Percentiles rank a stretch among this genome's conserved stretches.
These are phyloP conservation scores for Globicephala melas DNA, from an alignment of 2,113 vertebrate species.

Conservation along the genomic window DNA sequence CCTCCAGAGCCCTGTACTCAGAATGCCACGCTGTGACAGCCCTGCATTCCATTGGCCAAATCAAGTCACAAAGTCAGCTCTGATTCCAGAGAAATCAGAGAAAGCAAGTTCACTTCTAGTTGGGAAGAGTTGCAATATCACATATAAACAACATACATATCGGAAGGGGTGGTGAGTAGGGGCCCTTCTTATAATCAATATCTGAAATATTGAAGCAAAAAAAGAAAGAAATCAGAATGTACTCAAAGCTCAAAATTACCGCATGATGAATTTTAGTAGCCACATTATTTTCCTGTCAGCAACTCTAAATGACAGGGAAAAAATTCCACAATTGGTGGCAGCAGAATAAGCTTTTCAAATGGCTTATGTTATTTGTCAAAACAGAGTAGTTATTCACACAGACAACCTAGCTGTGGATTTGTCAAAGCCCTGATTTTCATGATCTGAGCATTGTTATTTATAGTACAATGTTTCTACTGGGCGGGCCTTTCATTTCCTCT, in stretches of 20 bases:
- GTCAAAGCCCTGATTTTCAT: neutral
- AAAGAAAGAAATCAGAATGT: neutral
- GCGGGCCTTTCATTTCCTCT: neutral
- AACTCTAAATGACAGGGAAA: neutral
- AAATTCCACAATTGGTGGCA: neutral
- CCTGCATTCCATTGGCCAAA: neutral
- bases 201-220: neutral
- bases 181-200: neutral
- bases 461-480: neutral
- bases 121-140: neutral
- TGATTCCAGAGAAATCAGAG: neutral
- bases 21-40: rapidly evolving
- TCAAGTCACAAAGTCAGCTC: neutral
- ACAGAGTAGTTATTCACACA: neutral
- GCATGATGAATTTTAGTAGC: neutral
- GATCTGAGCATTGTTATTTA: neutral
- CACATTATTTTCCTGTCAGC: neutral
- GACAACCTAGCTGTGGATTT: neutral
- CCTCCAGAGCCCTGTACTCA: neutral
- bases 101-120: neutral
- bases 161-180: rapidly evolving
- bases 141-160: rapidly evolving
- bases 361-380: slow-evolving; percentile 4
- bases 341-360: slow-evolving; percentile 29
- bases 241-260: neutral